A percentile compares a stretch with the other conserved stretches of the same genome.
These are phyloP conservation scores for Agrotis clavis DNA, from an alignment of 2,888 invertebrate genomes.

Conservation along the genomic window DNA sequence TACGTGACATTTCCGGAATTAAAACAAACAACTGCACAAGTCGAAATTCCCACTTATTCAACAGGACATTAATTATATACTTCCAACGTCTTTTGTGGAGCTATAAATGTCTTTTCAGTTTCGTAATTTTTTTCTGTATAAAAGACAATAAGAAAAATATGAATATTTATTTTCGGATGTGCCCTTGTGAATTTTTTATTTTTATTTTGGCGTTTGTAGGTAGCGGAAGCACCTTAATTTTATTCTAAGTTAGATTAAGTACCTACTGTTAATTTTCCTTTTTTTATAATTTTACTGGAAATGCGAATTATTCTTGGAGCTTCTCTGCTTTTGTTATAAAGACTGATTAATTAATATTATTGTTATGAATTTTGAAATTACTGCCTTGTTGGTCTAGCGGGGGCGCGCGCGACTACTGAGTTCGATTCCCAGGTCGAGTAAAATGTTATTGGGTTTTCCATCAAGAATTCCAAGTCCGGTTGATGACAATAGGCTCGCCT, in stretches of 20 bases:
- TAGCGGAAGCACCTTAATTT: slow-evolving; percentile 37
- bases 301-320: not conserved
- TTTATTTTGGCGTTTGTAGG: slow-evolving; percentile 18
- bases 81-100: slow-evolving; percentile 64
- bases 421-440: too few species aligned
- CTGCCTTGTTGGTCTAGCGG: too few species aligned
- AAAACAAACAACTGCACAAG: slow-evolving; percentile 69
- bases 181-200: slow-evolving; percentile 44
- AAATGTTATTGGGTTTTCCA: too few species aligned
- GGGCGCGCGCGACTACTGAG: too few species aligned
- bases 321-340: not conserved
- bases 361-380: too few species aligned
- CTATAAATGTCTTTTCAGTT: slow-evolving; percentile 57
- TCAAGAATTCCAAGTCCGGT: too few species aligned
- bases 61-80: slow-evolving; percentile 72
- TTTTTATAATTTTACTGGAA: not conserved
- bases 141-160: slow-evolving; percentile 50
- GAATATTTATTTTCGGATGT: slow-evolving; percentile 58
- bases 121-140: slow-evolving; percentile 28
- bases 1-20: slow-evolving; percentile 75
- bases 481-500: too few species aligned
- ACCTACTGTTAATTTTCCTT: slow-evolving; percentile 2
- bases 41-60: slow-evolving; percentile 67
- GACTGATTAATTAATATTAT: too few species aligned
- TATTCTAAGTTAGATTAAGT: slow-evolving; percentile 32